These are phyloP conservation scores for Mactromeris polynyma DNA, from an alignment of 2,888 invertebrate genomes.

Conservation along the genomic window DNA sequence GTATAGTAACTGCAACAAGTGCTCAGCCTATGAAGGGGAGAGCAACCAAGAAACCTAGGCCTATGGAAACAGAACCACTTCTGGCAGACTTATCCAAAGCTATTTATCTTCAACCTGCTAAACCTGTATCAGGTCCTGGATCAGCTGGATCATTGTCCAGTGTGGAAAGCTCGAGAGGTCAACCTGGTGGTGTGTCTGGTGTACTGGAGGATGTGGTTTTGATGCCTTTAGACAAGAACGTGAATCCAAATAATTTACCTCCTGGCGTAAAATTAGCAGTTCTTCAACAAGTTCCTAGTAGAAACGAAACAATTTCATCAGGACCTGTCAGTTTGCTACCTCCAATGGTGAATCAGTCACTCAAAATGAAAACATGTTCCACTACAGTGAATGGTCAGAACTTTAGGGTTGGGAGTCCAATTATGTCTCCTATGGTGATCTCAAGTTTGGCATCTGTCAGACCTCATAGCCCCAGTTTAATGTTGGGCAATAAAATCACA, in stretches of 20 bases:
- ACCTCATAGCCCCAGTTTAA: neutral
- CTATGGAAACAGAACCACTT: neutral
- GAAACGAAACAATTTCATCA: neutral
- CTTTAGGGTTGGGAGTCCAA: neutral
- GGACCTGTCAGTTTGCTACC: neutral
- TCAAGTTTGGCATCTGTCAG: neutral
- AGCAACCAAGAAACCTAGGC: neutral
- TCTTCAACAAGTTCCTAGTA: neutral
- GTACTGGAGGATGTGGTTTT: neutral
- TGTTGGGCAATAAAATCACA: neutral
- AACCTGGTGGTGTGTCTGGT: neutral
- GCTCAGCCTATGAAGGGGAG: neutral
- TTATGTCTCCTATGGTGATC: neutral
- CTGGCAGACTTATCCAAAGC: neutral
- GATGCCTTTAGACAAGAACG: slow-evolving; percentile 26
- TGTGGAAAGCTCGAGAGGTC: neutral
- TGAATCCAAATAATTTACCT: slow-evolving; percentile 10
- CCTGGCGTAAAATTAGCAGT: slow-evolving; percentile 23
- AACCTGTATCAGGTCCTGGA: neutral
- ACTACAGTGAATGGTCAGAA: neutral
- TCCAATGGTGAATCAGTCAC: neutral
- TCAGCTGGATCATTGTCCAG: neutral
- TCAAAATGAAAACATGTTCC: slow-evolving; percentile 2
- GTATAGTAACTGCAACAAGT: neutral
- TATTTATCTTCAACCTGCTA: neutral